A percentile compares a stretch with the other conserved stretches of the same genome.
phyloP scores from a whole-genome alignment of 2,113 vertebrate species.

The Zosterops borbonicus region DNA sequence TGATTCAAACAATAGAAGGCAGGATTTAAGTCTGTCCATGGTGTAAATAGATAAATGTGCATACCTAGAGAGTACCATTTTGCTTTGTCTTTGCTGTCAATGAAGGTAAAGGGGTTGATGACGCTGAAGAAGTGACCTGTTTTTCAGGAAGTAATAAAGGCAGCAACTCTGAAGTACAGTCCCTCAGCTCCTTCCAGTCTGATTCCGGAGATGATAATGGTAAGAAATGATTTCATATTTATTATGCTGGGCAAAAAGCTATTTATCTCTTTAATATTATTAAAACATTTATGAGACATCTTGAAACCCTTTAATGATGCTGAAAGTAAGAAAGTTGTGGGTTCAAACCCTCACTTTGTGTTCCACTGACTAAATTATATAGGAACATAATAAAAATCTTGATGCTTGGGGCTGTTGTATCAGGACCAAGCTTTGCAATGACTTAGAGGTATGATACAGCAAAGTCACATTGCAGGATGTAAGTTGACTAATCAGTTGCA shows the following conservation, averaged over 20 bases:
- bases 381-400: neutral
- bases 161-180: slow-evolving; percentile 94
- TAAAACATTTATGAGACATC: neutral
- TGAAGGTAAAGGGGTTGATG: slow-evolving; percentile 87
- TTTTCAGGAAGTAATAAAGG: slow-evolving; percentile 94
- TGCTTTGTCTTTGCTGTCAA: slow-evolving; percentile 64
- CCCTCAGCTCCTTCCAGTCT: slow-evolving; percentile 94
- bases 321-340: neutral
- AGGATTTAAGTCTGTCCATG: neutral
- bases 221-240: slow-evolving; percentile 70
- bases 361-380: neutral
- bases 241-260: neutral
- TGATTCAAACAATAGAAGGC: neutral
- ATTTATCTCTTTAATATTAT: neutral
- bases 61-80: slow-evolving; percentile 25
- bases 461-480: neutral
- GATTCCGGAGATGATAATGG: slow-evolving; percentile 97
- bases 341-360: neutral
- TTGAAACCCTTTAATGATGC: neutral
- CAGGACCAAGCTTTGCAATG: neutral
- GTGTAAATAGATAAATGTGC: neutral
- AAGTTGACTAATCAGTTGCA: neutral
- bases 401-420: neutral
- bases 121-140: slow-evolving; percentile 89
- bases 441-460: neutral